Evolutionary conservation across 2,113 vertebrate genomes (phyloP), one percentile per base, ranked within the genome.

Genomic region (Psammodynastes pulverulentus): DNA sequence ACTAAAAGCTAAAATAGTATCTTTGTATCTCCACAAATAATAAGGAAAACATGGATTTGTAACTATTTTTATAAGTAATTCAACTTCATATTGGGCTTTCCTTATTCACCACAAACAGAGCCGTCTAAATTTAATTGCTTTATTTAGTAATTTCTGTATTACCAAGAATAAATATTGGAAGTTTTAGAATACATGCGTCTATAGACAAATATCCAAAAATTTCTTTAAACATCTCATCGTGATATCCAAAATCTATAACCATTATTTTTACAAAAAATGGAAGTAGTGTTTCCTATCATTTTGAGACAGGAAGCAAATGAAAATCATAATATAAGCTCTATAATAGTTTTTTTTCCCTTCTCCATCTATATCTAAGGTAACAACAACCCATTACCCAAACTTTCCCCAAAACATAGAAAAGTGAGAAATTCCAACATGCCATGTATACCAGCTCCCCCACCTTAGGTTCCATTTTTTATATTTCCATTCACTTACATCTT

Each of bases 21-120:
- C 21, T 92, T 26, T 86, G 52, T 53, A 48, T 90, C 29, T 90
- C 48, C 39, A 3, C 84, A 90, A 93, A 90, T 3, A n/a, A 84
- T 19, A n/a, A 23, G 2, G 58, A 2, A 87, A 58, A 21, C 10
- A n/a, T 45, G 21, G 92, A 23, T 84, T 84, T 87, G 84, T 21
- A 8, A 1, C 93, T 93, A 43, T 67, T 92, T 88, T 91, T 90
- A 51, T 0, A 0, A 93, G 92, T 91, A 84, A 84, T 94, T 62
- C 39, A 87, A 46, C 34, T 9, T 4, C 9, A 7, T 67, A 0
- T 90, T 62, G 49, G 90, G 91, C 5, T 90, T 94, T 91, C 89
- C 13, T 91, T 94, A 53, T 52, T 45, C 19, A 24, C 17, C 39
- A 84, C 17, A 12, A 62, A 46, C 54, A 49, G 54, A 93, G 67